phyloP scores from a whole-genome alignment of 1,140 invertebrate genomes.

The Dendroctonus ponderosae region DNA sequence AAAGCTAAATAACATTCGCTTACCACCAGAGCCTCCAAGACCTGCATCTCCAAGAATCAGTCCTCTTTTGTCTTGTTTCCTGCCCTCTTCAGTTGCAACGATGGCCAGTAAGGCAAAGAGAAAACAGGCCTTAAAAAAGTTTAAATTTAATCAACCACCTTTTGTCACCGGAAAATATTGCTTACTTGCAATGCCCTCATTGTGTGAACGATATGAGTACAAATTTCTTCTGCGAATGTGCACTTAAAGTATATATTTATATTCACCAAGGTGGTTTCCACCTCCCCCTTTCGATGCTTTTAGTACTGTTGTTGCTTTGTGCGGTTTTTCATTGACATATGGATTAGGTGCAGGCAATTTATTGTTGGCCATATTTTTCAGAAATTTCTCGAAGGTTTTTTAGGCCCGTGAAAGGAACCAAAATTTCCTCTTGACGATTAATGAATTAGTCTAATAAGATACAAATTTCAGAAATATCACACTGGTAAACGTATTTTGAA shows the following conservation, averaged over 20 bases:
- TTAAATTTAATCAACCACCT: conserved; percentile 3
- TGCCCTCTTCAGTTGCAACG: conserved; percentile 19
- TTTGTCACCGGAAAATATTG: conserved; percentile 2
- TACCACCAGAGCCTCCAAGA: conserved; percentile 20
- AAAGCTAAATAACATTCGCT: too few relatives aligned
- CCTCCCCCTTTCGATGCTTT: conserved; percentile 13
- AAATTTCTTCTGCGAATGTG: conserved; percentile 23
- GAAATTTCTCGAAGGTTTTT: too few relatives aligned
- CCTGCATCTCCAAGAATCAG: conserved; percentile 33
- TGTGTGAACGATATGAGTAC: conserved; percentile 8
- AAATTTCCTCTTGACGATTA: too few relatives aligned
- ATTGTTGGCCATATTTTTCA: too few relatives aligned
- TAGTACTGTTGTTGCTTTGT: neutral
- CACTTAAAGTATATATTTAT: conserved; percentile 27
- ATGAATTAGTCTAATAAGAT: too few relatives aligned
- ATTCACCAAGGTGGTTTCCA: conserved; percentile 24
- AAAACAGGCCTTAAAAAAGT: conserved; percentile 27
- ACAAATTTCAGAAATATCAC: too few relatives aligned
- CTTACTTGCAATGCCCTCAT: conserved; percentile 40
- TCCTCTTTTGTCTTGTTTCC: conserved; percentile 36
- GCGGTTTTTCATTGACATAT: too few relatives aligned
- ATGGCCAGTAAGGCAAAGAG: conserved; percentile 25
- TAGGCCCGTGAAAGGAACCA: too few relatives aligned
- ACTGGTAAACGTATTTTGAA: too few relatives aligned
- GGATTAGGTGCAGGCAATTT: too few relatives aligned